Evolutionary conservation across 2,797 vertebrate species (phyloP), one percentile per base, ranked within the genome.

Genomic region (Picus viridis): DNA sequence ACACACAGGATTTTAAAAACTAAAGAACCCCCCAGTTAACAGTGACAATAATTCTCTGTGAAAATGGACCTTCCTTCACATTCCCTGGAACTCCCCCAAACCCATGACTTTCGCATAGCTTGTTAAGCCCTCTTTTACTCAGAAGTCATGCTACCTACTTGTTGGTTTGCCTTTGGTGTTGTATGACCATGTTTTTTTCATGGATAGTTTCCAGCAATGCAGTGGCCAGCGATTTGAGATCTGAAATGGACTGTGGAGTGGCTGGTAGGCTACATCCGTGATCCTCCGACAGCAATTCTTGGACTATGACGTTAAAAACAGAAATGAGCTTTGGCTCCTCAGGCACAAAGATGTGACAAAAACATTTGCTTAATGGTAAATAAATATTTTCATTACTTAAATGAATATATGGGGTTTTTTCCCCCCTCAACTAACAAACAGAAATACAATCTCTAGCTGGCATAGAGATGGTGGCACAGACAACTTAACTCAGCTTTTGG

Each of bases 171-270:
- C 99, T 98, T 91, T 99, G 99, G 97, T 99, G 99, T 96, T 99
- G 99, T 95, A 99, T 98, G 94, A 99, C 98, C 98, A 99, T 99
- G 97, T 99, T 99, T 97, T 99, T 99, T 97, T 99, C 99, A 3
- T 99, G 99, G 95, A 99, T 99, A 2, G 99, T 99, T 97, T 99
- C 99, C 95, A 99, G 96, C 89, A 99, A 97, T 53, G 99, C 99
- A 2, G 99, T 99, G 75, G 99, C 99, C 92, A 99, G 97, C 90
- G 99, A 99, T 96, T 99, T 99, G 93, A 99, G 98, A 97, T 99
- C 99, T 23, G 98, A 98, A 95, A 99, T 99, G 95, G 99, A 99
- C 97, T 99, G 99, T 17, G 99, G 98, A 9, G 99, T 99, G 79
- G 99, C 99, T 0, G 99, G 99, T 74, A 99, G 97, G 93, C 99